phyloP scores from a whole-genome alignment of 2,888 invertebrate genomes.

The Sesamia inferens region DNA sequence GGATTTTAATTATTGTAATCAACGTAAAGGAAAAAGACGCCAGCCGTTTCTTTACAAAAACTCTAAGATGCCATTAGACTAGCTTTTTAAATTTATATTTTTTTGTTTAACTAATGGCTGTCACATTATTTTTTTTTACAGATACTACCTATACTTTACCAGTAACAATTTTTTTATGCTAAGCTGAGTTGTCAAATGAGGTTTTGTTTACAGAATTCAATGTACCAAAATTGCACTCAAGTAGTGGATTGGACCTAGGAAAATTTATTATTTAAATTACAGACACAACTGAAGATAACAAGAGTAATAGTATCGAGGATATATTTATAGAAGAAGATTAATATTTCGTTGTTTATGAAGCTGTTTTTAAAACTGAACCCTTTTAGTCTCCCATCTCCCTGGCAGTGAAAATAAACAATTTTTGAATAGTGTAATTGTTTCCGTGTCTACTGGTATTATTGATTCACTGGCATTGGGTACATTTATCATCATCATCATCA shows the following conservation, averaged over 20 bases:
- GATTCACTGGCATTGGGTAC: no score
- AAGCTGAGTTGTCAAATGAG: not conserved
- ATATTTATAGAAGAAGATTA: not conserved
- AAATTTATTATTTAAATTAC: not conserved
- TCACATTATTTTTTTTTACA: not conserved
- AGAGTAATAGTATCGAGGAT: constrained; percentile 20
- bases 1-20: not conserved
- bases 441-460: not conserved
- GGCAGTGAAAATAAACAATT: not conserved
- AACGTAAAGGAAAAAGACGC: not conserved
- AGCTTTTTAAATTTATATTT: not conserved
- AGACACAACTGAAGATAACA: not conserved
- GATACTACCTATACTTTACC: no score
- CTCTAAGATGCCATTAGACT: constrained; percentile 1
- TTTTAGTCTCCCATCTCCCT: not conserved
- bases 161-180: not conserved
- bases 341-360: not conserved
- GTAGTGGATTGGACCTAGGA: not conserved
- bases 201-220: not conserved
- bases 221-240: not conserved
- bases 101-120: not conserved
- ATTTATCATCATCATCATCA: no score
- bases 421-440: no score
- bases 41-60: not conserved
- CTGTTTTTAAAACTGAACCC: not conserved